These are phyloP conservation scores for Dinomys branickii DNA, from an alignment of 2,113 vertebrate species.

Conservation along the genomic window DNA sequence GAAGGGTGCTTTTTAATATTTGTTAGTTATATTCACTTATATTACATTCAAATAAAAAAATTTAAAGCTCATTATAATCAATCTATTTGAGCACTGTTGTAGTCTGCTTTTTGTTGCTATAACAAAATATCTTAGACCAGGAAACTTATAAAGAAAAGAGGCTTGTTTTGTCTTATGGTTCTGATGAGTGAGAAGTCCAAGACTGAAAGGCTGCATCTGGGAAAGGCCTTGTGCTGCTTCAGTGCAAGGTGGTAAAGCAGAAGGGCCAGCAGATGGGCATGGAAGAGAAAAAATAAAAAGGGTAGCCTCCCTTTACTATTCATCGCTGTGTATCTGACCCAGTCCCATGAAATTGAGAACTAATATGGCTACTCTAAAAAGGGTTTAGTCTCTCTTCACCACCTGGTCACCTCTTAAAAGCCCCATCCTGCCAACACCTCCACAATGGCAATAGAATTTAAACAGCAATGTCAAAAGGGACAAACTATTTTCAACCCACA, in stretches of 20 bases:
- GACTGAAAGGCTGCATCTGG: background rate
- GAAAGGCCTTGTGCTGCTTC: background rate
- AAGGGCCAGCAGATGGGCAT: accelerated
- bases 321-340: background rate
- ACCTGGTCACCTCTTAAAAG: background rate
- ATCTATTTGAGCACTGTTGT: background rate
- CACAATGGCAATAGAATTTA: background rate
- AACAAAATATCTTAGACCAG: background rate
- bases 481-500: background rate
- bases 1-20: background rate
- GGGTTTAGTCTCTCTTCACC: background rate
- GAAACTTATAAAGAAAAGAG: background rate
- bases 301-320: background rate
- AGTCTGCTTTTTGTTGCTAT: background rate
- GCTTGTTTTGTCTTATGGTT: background rate
- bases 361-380: background rate
- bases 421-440: background rate
- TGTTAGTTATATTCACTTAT: background rate
- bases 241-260: background rate
- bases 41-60: background rate
- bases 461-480: background rate
- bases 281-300: background rate
- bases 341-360: background rate
- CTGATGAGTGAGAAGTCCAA: background rate
- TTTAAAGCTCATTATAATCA: background rate